These are phyloP conservation scores for Channa striata DNA, from an alignment of 2,797 vertebrate genomes.

Conservation along the genomic window DNA sequence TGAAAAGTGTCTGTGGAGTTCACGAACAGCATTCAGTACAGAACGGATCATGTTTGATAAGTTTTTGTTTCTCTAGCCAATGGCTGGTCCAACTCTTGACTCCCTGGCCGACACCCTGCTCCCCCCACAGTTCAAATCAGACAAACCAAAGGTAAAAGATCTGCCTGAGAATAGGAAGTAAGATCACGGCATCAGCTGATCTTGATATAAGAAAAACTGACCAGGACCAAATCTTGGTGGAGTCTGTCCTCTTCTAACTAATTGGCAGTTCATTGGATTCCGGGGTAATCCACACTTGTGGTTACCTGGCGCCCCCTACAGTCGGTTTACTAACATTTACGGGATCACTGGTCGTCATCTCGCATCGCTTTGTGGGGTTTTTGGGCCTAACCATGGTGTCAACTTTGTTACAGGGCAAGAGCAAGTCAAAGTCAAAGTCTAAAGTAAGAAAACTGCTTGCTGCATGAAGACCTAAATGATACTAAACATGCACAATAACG, in stretches of 20 bases:
- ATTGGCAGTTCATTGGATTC: background rate
- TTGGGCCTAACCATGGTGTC: conserved; percentile 64
- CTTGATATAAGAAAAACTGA: background rate
- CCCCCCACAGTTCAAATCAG: conserved; percentile 64
- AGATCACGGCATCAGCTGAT: background rate
- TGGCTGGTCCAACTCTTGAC: conserved; percentile 69
- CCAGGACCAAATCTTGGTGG: background rate
- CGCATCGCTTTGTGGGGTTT: conserved; percentile 2
- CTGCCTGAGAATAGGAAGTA: background rate
- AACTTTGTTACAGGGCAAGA: conserved; percentile 83
- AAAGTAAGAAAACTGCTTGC: conserved; percentile 80
- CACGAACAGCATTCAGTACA: background rate
- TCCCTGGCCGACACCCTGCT: conserved; percentile 68
- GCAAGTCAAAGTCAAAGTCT: conserved; percentile 83
- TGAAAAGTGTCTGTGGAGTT: too few relatives aligned
- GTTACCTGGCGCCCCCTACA: conserved; percentile 27
- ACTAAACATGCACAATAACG: conserved; percentile 17
- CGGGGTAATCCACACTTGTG: background rate
- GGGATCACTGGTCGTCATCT: conserved; percentile 1
- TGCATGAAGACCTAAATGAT: conserved; percentile 54
- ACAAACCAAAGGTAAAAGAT: conserved; percentile 81
- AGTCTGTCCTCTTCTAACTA: background rate
- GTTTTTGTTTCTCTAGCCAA: conserved; percentile 58
- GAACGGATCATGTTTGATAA: background rate
- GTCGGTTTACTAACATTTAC: background rate